Conservation (phyloP, 2,888 invertebrate species). For the Norana najaformis region DNA sequence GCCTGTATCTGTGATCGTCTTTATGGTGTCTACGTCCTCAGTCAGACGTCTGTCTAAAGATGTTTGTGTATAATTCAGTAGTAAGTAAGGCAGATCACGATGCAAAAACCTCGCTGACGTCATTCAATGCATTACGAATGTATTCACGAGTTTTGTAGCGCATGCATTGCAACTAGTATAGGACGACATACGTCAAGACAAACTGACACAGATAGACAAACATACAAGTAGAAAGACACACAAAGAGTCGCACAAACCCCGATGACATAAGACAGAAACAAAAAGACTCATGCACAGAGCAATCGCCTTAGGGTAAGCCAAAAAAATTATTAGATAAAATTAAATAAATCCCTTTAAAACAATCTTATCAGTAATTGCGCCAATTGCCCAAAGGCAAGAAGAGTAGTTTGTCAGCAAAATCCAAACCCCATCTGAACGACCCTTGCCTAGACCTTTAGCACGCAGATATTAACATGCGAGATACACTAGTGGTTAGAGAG, state of each 20-base stretch:
- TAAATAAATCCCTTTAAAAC: slow-evolving; percentile 13
- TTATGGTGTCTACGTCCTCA: not conserved
- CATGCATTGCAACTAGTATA: not conserved
- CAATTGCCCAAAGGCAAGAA: not conserved
- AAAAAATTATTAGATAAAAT: not conserved
- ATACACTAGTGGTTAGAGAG: not conserved
- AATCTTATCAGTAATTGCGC: not conserved
- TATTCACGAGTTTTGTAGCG: not conserved
- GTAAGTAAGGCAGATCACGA: not conserved
- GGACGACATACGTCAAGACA: not conserved
- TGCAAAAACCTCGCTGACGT: not conserved
- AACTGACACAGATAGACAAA: not conserved
- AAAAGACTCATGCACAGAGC: too few species aligned
- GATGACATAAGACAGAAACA: too few species aligned
- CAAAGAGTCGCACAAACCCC: not conserved
- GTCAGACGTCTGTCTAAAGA: not conserved
- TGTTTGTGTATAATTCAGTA: not conserved
- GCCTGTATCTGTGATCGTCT: not conserved
- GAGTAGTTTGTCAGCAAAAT: not conserved
- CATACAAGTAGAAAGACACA: not conserved
- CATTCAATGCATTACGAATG: not conserved
- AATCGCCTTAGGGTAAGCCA: not conserved
- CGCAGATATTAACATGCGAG: not conserved
- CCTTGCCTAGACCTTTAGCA: not conserved
- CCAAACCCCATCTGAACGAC: not conserved